Evolutionary conservation across 2,113 vertebrate genomes (phyloP).

Genomic region (Oophaga pumilio): DNA sequence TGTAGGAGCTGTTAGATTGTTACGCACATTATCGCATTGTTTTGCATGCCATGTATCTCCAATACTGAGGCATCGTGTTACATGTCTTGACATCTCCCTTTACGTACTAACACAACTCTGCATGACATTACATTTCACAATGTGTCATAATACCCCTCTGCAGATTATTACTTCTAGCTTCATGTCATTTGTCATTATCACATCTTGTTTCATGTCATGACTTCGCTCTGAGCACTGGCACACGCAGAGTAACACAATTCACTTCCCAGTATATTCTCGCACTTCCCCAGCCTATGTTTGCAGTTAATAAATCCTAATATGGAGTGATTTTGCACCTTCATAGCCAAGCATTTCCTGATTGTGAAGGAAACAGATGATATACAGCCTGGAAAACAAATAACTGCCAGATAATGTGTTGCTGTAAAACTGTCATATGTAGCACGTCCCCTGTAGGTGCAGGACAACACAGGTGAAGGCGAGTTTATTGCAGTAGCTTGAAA

Average conservation of each 20-base stretch:
- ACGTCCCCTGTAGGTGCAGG: slow-evolving; percentile 41
- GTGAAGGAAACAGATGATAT: slow-evolving; percentile 40
- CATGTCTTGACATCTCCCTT: slow-evolving; percentile 42
- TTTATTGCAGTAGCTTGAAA: slow-evolving; percentile 39
- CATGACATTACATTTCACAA: slow-evolving; percentile 35
- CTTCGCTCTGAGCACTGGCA: background rate
- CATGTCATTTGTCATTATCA: slow-evolving; percentile 47
- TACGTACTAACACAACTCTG: background rate
- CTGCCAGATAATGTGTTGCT: slow-evolving; percentile 45
- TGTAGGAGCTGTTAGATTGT: background rate
- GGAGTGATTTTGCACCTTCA: slow-evolving; percentile 42
- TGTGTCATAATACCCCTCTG: slow-evolving; percentile 21
- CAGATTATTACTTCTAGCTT: slow-evolving; percentile 35
- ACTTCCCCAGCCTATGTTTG: slow-evolving; percentile 20
- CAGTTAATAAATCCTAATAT: slow-evolving; percentile 56
- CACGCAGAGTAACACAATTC: slow-evolving; percentile 9
- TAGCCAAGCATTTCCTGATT: slow-evolving; percentile 6
- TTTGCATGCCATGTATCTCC: slow-evolving; percentile 35
- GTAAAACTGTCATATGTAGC: slow-evolving; percentile 48
- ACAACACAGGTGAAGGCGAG: slow-evolving; percentile 31
- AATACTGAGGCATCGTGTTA: background rate
- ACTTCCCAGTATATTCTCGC: slow-evolving; percentile 2
- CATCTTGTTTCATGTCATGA: slow-evolving; percentile 35
- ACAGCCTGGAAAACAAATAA: slow-evolving; percentile 49
- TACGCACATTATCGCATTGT: background rate